phyloP scores from a whole-genome alignment of 2,113 vertebrate species.

The Otis tarda region DNA sequence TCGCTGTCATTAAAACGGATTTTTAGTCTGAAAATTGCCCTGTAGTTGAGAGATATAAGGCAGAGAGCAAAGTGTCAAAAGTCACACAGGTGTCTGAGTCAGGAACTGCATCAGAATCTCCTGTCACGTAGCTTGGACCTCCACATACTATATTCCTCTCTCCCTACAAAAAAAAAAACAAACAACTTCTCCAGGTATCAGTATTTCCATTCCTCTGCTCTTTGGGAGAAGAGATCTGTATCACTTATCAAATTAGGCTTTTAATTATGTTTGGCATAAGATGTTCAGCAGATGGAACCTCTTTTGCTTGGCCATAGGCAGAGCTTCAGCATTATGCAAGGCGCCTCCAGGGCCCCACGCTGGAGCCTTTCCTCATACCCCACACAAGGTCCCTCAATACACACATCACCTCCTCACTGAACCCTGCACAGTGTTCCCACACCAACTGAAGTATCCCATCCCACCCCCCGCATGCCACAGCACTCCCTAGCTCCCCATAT shows the following conservation, averaged over 20 bases:
- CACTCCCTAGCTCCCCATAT: not conserved
- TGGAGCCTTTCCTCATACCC: not conserved
- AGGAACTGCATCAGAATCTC: not conserved
- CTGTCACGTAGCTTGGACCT: not conserved
- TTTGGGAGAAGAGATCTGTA: not conserved
- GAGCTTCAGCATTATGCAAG: not conserved
- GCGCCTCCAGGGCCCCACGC: accelerated
- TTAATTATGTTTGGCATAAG: not conserved
- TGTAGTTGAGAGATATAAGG: not conserved
- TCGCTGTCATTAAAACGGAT: not conserved
- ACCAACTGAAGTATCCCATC: accelerated
- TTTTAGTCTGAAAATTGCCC: not conserved
- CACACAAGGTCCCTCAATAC: not conserved
- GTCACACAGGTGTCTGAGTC: not conserved
- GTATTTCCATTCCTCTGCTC: not conserved
- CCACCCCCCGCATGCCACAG: not conserved
- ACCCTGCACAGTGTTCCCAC: accelerated
- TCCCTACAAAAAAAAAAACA: not conserved
- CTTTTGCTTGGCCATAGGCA: not conserved
- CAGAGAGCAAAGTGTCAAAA: not conserved
- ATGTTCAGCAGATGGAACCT: not conserved
- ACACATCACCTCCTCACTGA: not conserved
- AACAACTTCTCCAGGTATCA: not conserved
- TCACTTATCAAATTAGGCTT: not conserved
- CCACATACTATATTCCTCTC: not conserved